Evolutionary conservation across 2,888 invertebrate genomes (phyloP).

Genomic region (Ormyrus nitidulus): DNA sequence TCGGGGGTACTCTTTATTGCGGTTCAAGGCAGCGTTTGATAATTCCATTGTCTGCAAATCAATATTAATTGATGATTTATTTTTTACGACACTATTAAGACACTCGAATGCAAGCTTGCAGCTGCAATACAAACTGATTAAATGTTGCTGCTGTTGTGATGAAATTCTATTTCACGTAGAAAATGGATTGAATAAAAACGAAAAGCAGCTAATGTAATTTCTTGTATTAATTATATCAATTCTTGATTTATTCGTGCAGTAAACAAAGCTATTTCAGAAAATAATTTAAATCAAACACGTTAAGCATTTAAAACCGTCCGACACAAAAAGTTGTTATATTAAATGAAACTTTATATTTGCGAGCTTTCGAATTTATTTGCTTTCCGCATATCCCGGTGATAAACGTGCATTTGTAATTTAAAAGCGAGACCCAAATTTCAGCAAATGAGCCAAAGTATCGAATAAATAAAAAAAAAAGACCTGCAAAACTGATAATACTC

Average conservation of each 20-base stretch:
- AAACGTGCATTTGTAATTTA: no score
- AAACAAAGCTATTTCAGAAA: background rate
- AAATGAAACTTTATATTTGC: no score
- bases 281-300: no score
- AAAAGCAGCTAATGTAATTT: constrained; percentile 16
- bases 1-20: constrained; percentile 19
- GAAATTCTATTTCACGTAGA: constrained; percentile 8
- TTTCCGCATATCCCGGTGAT: no score
- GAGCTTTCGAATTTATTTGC: no score
- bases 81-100: constrained; percentile 35
- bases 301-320: no score
- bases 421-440: no score
- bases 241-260: background rate
- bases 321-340: no score
- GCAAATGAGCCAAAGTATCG: no score
- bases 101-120: background rate
- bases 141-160: background rate
- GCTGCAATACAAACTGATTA: background rate
- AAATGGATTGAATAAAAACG: background rate
- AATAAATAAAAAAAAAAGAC: no score
- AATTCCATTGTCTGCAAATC: constrained; percentile 36
- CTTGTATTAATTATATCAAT: constrained; percentile 14
- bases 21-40: constrained; percentile 39
- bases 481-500: no score
- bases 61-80: constrained; percentile 50